Evolutionary conservation across 2,797 vertebrate species (phyloP).

Genomic region (Nyctalus aviator): DNA sequence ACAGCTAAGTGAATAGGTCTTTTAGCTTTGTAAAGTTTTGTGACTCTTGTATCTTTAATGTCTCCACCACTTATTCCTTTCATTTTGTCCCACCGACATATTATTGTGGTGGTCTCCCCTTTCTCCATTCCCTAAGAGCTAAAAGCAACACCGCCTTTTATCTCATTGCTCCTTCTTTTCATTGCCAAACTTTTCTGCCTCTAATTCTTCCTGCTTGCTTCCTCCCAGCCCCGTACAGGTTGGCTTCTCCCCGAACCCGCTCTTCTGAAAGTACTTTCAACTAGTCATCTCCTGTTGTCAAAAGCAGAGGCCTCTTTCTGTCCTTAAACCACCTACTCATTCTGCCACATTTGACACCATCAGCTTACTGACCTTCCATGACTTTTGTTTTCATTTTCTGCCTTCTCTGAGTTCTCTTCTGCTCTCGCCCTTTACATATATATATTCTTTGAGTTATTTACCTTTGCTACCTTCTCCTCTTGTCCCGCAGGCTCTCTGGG

Average conservation of each 20-base stretch:
- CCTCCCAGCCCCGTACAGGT: neutral
- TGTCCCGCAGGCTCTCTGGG: neutral
- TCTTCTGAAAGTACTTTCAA: slow-evolving; percentile 11
- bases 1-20: neutral
- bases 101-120: neutral
- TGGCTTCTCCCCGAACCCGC: neutral
- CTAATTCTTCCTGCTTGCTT: neutral
- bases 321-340: neutral
- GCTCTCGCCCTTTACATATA: neutral
- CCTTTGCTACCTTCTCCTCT: neutral
- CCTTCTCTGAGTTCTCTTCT: neutral
- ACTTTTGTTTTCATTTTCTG: neutral
- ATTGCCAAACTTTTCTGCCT: neutral
- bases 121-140: neutral
- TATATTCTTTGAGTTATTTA: neutral
- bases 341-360: neutral
- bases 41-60: neutral
- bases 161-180: neutral
- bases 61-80: neutral
- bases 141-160: neutral
- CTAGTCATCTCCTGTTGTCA: neutral
- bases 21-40: neutral
- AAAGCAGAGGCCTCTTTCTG: neutral
- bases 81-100: neutral
- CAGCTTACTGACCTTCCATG: neutral